Conservation (phyloP, 1,140 invertebrate species). For the Ruditapes philippinarum region DNA sequence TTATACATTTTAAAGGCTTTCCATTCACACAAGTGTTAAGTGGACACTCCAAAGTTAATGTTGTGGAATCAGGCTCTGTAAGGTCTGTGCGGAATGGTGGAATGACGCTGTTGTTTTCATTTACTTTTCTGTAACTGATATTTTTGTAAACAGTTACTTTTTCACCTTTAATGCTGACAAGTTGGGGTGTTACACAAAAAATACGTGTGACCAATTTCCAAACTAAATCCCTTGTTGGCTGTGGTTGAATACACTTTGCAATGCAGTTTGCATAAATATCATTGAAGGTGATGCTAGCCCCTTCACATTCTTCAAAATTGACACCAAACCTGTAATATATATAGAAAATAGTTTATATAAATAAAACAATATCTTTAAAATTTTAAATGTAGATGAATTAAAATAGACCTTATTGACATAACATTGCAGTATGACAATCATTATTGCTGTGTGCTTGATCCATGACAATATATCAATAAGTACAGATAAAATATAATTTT, state of each 20-base stretch:
- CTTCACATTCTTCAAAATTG: not conserved
- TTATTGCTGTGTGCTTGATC: not conserved
- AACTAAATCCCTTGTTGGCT: not conserved
- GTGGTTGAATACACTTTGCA: not conserved
- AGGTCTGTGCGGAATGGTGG: conserved; percentile 21
- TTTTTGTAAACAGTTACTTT: not conserved
- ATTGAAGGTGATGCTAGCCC: not conserved
- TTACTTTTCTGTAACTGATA: not conserved
- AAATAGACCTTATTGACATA: not conserved
- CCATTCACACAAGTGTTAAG: conserved; percentile 1
- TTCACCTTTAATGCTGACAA: not conserved
- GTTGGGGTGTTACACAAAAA: not conserved
- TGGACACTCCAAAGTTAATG: not conserved
- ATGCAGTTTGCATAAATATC: not conserved
- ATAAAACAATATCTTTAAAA: not conserved
- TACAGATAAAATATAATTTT: not conserved
- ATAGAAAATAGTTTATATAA: not conserved
- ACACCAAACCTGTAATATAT: not conserved
- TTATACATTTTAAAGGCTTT: not conserved
- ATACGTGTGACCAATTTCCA: not conserved
- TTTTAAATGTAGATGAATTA: not conserved
- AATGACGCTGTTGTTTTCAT: not conserved
- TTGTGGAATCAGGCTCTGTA: not conserved
- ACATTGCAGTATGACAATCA: not conserved
- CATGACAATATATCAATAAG: not conserved